Base-by-base conservation (phyloP, 2,888 invertebrate species). In the Ectropis crepuscularia region DNA sequence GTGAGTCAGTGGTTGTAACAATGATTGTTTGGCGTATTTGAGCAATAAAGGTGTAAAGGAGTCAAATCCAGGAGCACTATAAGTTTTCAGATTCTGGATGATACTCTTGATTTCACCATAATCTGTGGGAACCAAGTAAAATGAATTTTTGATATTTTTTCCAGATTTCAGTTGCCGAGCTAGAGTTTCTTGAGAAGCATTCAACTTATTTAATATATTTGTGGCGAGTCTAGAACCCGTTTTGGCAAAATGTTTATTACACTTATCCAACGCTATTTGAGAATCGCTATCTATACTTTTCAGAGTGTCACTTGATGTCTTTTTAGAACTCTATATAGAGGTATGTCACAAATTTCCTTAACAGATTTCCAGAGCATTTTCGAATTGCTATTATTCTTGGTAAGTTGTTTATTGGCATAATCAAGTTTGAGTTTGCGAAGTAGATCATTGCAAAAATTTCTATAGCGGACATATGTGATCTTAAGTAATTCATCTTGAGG, bases 41-140 rank as follows among this genome's bases (percentile, higher is more conserved):
- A 49, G 38, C 1, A 49, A 6, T 0, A 37, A 0, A 37, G 49
- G 37, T 2, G 37, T 37, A n/a, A 49, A 6, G n/a, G 36, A 9
- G n/a, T 49, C 49, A 0, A 9, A 9, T 10, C 49, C 49, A n/a
- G 49, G 49, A 0, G 49, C 36, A 37, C 49, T 49, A n/a, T 49
- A 5, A 0, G 49, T 9, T 28, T 49, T 49, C 5, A 49, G 37
- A 16, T 28, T 16, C 2, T 37, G n/a, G 10, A 49, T 49, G 5
- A 49, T 49, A 0, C 10, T 6, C 36, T 37, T 37, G 37, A 49
- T 49, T 49, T 49, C 38, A 0, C 0, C 2, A n/a, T 36, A 5
- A n/a, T 49, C 37, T 5, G 38, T n/a, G n/a, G 49, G 49, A 6
- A 1, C 6, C 36, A 49, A 37, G n/a, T 37, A 49, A 5, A 49